Evolutionary conservation across 2,113 vertebrate genomes (phyloP).

Genomic region (Tursiops truncatus): DNA sequence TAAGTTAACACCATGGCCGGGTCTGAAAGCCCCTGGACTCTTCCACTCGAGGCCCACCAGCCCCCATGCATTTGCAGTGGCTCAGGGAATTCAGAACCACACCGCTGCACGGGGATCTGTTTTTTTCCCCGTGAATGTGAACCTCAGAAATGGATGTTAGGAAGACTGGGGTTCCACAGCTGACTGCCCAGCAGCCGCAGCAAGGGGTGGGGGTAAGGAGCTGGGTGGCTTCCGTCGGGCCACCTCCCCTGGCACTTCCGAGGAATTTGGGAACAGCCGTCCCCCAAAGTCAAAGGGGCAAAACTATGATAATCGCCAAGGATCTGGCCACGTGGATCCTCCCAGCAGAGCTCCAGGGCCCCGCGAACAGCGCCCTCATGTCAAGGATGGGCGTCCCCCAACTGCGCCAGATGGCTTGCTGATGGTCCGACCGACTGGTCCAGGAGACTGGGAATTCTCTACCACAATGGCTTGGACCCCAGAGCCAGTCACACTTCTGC

Average conservation of each 20-base stretch:
- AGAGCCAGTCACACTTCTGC: neutral
- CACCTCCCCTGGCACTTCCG: neutral
- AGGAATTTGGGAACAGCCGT: neutral
- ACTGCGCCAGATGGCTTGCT: neutral
- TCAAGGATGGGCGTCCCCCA: neutral
- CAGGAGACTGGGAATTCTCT: fast-evolving
- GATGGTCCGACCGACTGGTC: neutral
- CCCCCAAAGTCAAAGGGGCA: neutral
- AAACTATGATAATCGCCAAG: neutral
- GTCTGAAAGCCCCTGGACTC: neutral
- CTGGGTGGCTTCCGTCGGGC: too few species aligned
- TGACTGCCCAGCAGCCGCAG: neutral
- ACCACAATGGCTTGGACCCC: neutral
- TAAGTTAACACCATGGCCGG: fast-evolving
- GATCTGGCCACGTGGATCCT: fast-evolving
- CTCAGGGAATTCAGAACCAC: neutral
- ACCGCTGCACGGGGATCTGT: fast-evolving
- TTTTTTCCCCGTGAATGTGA: fast-evolving
- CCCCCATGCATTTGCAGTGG: fast-evolving
- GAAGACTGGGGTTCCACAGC: neutral
- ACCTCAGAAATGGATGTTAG: neutral
- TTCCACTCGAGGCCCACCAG: neutral
- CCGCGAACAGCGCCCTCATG: fast-evolving
- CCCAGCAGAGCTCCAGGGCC: neutral
- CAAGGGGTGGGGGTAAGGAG: fast-evolving